Percentiles rank a stretch among this genome's conserved stretches.
Evolutionary conservation across 2,888 invertebrate genomes (phyloP).

Genomic region (Coecobrya sp.): DNA sequence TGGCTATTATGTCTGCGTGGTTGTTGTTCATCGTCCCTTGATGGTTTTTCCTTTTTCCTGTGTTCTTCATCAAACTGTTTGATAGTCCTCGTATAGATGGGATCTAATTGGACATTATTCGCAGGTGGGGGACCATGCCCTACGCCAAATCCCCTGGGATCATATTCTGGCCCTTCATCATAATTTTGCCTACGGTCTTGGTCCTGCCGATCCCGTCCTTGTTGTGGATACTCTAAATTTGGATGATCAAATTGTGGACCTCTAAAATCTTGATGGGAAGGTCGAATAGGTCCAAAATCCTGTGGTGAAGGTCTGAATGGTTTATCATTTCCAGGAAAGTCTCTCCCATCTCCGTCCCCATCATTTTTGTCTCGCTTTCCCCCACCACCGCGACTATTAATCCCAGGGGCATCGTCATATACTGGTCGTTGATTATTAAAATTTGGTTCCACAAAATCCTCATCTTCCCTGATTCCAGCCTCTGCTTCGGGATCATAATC

Average conservation of each 20-base stretch:
- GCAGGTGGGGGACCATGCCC: slow-evolving; percentile 79
- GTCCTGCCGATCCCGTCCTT: background rate
- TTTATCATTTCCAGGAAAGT: slow-evolving; percentile 26
- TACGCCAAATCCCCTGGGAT: slow-evolving; percentile 82
- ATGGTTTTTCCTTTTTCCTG: slow-evolving; percentile 45
- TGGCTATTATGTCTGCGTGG: slow-evolving; percentile 41
- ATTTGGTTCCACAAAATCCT: slow-evolving; percentile 80
- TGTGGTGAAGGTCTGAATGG: slow-evolving; percentile 80
- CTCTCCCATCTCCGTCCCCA: background rate
- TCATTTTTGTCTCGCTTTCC: slow-evolving; percentile 50
- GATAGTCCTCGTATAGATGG: slow-evolving; percentile 85
- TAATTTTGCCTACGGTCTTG: slow-evolving; percentile 17
- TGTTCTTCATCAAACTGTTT: slow-evolving; percentile 85
- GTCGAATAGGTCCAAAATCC: slow-evolving; percentile 82
- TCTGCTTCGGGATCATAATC: slow-evolving; percentile 59
- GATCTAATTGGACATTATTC: slow-evolving; percentile 82
- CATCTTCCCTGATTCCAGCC: slow-evolving; percentile 60
- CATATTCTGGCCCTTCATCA: slow-evolving; percentile 76
- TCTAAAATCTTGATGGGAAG: slow-evolving; percentile 77
- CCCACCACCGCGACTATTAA: slow-evolving; percentile 2
- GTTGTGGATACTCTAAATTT: slow-evolving; percentile 74
- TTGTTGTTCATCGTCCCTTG: background rate
- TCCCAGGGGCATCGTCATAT: slow-evolving; percentile 75
- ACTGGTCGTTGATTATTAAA: slow-evolving; percentile 78
- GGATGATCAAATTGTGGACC: slow-evolving; percentile 82